phyloP scores from a whole-genome alignment of 2,888 invertebrate species.

The Baccha elongata region DNA sequence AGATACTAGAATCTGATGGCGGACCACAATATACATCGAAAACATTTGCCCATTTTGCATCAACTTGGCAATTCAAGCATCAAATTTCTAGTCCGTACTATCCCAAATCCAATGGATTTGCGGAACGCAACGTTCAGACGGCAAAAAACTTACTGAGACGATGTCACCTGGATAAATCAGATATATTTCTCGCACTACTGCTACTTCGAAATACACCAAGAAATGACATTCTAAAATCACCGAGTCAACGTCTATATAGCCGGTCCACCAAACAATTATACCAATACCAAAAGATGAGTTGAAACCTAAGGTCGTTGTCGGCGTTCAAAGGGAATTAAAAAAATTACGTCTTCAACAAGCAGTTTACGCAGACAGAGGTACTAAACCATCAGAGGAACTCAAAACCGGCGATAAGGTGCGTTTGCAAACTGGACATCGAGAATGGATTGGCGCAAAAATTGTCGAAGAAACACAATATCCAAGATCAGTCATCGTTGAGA shows the following conservation, averaged over 20 bases:
- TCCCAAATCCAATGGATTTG: too few relatives aligned
- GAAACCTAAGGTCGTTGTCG: too few relatives aligned
- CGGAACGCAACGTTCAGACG: too few relatives aligned
- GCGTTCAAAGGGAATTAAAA: conserved; percentile 5
- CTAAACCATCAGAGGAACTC: conserved; percentile 16
- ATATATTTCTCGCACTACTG: conserved; percentile 4
- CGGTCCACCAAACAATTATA: conserved; percentile 5
- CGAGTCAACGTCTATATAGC: conserved; percentile 4
- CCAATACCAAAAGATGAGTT: neutral
- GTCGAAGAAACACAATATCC: too few relatives aligned
- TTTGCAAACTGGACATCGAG: neutral
- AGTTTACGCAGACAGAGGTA: conserved; percentile 15
- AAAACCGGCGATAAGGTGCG: conserved; percentile 28
- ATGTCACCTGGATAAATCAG: neutral
- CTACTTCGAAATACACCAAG: conserved; percentile 2
- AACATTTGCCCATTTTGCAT: too few relatives aligned
- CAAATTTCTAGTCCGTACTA: conserved; percentile 4
- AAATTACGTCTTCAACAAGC: too few relatives aligned
- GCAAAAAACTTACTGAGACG: too few relatives aligned
- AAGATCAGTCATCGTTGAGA: neutral
- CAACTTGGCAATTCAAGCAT: too few relatives aligned
- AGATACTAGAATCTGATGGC: too few relatives aligned
- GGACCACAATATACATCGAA: too few relatives aligned
- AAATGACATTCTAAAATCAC: neutral
- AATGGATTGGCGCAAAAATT: too few relatives aligned